A percentile compares a stretch with the other conserved stretches of the same genome.
Conservation (phyloP, 2,113 vertebrate genomes). For the Paratilapia polleni region DNA sequence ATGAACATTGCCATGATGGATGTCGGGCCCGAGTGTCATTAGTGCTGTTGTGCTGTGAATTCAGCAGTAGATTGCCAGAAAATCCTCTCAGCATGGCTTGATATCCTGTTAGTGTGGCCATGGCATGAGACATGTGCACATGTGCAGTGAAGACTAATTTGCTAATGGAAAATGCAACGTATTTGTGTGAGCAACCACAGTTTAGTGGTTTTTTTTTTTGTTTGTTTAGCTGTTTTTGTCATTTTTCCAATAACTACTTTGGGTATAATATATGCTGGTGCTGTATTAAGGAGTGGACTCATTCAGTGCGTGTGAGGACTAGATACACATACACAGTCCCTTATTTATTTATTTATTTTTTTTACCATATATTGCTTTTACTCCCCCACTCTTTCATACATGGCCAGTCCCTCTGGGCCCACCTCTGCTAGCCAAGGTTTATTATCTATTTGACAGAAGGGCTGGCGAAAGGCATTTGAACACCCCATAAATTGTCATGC, state of each 20-base stretch:
- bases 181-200: constrained; percentile 26
- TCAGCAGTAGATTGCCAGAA: constrained; percentile 73
- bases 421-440: constrained; percentile 69
- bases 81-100: constrained; percentile 73
- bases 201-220: constrained; percentile 1
- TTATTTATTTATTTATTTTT: not conserved
- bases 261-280: constrained; percentile 31
- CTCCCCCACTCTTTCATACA: constrained; percentile 58
- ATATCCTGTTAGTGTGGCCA: constrained; percentile 68
- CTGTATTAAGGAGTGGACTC: constrained; percentile 24
- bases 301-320: constrained; percentile 13
- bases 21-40: constrained; percentile 77
- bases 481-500: constrained; percentile 78
- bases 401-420: constrained; percentile 56
- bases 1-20: constrained; percentile 75
- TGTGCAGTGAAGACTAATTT: constrained; percentile 65
- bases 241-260: not conserved
- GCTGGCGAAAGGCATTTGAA: constrained; percentile 69
- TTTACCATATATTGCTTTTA: constrained; percentile 44
- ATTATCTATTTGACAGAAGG: constrained; percentile 76
- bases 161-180: constrained; percentile 58
- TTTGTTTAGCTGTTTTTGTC: constrained; percentile 2
- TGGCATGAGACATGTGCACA: constrained; percentile 56
- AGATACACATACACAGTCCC: not conserved
- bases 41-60: constrained; percentile 76